A percentile compares a stretch with the other conserved stretches of the same genome.
phyloP scores from a whole-genome alignment of 2,888 invertebrate species.

The Epirrhoe alternata region DNA sequence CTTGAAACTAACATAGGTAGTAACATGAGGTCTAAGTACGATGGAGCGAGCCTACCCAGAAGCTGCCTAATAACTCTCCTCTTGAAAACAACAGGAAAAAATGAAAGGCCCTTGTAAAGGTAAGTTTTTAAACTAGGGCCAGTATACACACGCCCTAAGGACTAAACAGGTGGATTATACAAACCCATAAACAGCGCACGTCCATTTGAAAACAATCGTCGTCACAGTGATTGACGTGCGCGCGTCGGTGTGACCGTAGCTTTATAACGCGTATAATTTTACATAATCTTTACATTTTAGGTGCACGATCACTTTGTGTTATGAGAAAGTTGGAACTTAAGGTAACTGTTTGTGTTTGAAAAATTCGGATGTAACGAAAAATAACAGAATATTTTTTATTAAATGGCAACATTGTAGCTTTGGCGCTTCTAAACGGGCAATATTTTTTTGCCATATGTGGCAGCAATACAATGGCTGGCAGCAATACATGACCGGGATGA shows the following conservation, averaged over 20 bases:
- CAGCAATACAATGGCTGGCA: no score
- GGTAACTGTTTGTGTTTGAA: not conserved
- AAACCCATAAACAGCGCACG: constrained; percentile 52
- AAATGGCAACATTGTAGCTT: no score
- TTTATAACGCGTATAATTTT: constrained; percentile 37
- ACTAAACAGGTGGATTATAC: constrained; percentile 56
- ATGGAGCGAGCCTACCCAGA: no score
- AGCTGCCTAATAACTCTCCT: no score
- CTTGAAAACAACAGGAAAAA: no score
- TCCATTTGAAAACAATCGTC: constrained; percentile 71
- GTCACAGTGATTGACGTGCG: constrained; percentile 58
- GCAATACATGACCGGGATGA: no score
- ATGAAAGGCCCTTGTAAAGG: not conserved
- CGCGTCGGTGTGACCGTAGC: constrained; percentile 49
- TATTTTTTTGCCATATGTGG: no score
- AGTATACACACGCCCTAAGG: constrained; percentile 40
- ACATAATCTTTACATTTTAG: constrained; percentile 38
- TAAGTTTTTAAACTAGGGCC: not conserved
- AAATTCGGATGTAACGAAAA: not conserved
- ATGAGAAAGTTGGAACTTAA: not conserved
- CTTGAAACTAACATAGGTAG: no score
- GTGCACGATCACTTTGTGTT: not conserved
- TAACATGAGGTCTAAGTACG: no score
- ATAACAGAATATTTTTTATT: no score
- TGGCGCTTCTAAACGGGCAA: no score